A percentile compares a stretch with the other conserved stretches of the same genome.
phyloP scores from a whole-genome alignment of 1,140 invertebrate genomes.

The Drosophila nigrodunni region DNA sequence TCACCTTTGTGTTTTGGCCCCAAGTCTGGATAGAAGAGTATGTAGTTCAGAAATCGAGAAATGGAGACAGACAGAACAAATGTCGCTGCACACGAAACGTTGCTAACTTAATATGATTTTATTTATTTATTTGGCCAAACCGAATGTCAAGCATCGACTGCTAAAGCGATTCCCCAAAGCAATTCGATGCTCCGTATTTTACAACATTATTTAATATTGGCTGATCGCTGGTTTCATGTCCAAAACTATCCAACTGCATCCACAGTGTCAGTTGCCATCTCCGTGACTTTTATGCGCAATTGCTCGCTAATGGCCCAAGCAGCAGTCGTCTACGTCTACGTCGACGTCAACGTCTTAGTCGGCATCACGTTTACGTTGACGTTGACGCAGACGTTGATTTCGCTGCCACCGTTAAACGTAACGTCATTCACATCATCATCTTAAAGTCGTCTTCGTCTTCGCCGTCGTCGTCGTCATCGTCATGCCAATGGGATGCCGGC shows the following conservation, averaged over 20 bases:
- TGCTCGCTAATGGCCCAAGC: slow-evolving; percentile 71
- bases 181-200: slow-evolving; percentile 74
- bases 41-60: slow-evolving; percentile 15
- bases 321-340: slow-evolving; percentile 8
- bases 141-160: slow-evolving; percentile 17
- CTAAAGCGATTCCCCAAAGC: slow-evolving; percentile 39
- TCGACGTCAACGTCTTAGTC: not conserved
- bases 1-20: slow-evolving; percentile 75
- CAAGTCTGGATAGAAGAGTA: not conserved
- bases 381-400: slow-evolving; percentile 15
- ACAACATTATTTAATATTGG: slow-evolving; percentile 83
- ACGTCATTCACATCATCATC: slow-evolving; percentile 71
- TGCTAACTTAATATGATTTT: slow-evolving; percentile 72
- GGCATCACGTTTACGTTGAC: slow-evolving; percentile 2
- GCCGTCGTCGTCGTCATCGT: slow-evolving; percentile 40
- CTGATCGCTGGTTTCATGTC: slow-evolving; percentile 49
- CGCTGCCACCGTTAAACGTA: slow-evolving; percentile 56
- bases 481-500: slow-evolving; percentile 63
- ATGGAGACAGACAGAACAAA: slow-evolving; percentile 59
- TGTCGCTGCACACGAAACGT: slow-evolving; percentile 56
- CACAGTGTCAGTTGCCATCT: slow-evolving; percentile 32
- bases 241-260: slow-evolving; percentile 44
- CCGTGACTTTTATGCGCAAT: slow-evolving; percentile 80
- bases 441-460: slow-evolving; percentile 29
- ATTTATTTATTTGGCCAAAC: slow-evolving; percentile 73